Evolutionary conservation across 2,797 vertebrate genomes (phyloP), one percentile per base, ranked within the genome.

Genomic region (Psittacula echo): DNA sequence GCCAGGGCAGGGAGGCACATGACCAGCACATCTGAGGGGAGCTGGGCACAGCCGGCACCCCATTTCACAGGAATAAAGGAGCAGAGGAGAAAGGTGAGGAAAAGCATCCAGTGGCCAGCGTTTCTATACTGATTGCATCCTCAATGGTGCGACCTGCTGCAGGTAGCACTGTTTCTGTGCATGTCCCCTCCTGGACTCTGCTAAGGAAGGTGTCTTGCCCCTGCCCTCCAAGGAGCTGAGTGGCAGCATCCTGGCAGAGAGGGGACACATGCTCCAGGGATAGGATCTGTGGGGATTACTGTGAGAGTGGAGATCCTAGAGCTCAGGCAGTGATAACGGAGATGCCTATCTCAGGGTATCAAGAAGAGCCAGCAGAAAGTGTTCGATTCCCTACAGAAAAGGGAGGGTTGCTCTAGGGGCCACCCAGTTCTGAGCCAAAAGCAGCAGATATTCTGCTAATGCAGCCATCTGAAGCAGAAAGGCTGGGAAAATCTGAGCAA

Each of bases 11-110:
- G 37, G 27, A 13, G 30, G 48, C 56, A 34, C 0, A 0, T 30
- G 51, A 5, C 47, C 81, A 64, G 77, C 11, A 3, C 0, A 0
- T 32, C 56, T 0, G 0, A 91, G 39, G 42, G 51, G 53, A 87
- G 27, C 47, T 74, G 51, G 56, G 17, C 30, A 6, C 51, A 74
- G 16, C 34, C 1, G 1, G 42, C 73, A 62, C 34, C 19, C 27
- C 47, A 6, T 71, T 71, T 48, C 70, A 18, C 18, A 48, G 70
- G 13, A 73, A 29, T 0, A 48, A 76, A 64, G n/a, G 41, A 53
- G 54, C 71, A 64, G 66, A 70, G 58, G 23, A 92, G 64, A 21
- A 91, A 18, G 26, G 48, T 65, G 37, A 18, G 23, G 11, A 74
- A 44, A 90, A 81, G 61, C 5, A 1, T 45, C 37, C 13, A 1